Percentiles rank a stretch among this genome's conserved stretches.
phyloP scores from a whole-genome alignment of 2,888 invertebrate species.

The Synanthedon tipuliformis region DNA sequence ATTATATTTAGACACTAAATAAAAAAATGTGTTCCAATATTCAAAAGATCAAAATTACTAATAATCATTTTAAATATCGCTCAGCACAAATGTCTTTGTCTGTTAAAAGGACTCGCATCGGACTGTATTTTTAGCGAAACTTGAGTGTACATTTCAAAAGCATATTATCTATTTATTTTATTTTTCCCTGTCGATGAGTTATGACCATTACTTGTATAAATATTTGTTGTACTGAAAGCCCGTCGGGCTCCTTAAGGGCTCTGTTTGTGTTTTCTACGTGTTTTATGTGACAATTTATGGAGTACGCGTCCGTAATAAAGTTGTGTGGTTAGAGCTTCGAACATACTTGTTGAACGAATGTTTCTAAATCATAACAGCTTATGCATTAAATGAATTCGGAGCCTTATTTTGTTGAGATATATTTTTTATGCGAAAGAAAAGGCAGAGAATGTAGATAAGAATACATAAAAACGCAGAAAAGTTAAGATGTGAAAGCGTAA shows the following conservation, averaged over 20 bases:
- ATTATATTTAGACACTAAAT: too few species aligned
- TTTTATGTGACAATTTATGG: not conserved
- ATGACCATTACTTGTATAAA: slow-evolving; percentile 44
- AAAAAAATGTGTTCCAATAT: too few species aligned
- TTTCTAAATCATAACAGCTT: not conserved
- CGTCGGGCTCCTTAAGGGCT: slow-evolving; percentile 12
- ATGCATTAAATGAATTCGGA: too few species aligned
- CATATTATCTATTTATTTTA: not conserved
- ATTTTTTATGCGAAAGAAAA: too few species aligned
- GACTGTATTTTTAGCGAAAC: not conserved
- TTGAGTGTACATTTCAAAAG: not conserved
- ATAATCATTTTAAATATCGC: too few species aligned
- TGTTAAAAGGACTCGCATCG: too few species aligned
- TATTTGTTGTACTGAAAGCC: slow-evolving; percentile 41
- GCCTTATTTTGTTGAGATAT: too few species aligned
- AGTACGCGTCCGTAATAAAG: not conserved
- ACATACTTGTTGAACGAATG: not conserved
- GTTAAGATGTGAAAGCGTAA: too few species aligned
- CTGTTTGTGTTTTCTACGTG: slow-evolving; percentile 7
- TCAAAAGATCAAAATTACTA: too few species aligned
- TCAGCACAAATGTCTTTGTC: too few species aligned
- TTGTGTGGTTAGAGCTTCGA: not conserved
- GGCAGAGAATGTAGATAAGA: too few species aligned
- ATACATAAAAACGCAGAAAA: too few species aligned
- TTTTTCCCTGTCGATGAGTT: not conserved